Base-by-base conservation (phyloP, 2,888 invertebrate species). In the Taphrorychus bicolor region DNA sequence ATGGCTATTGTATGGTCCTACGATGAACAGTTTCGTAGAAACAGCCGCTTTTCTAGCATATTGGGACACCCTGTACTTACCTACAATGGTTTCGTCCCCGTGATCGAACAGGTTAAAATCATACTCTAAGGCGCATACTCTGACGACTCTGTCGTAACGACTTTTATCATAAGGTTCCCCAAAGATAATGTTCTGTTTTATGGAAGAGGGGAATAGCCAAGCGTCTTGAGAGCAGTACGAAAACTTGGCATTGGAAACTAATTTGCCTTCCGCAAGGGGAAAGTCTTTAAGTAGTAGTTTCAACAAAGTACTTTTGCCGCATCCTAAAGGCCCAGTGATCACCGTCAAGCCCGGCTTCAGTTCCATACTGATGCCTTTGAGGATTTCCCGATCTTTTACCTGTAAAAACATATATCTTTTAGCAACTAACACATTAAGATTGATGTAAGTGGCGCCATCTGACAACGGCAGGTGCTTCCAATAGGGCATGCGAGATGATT, bases 121-220 rank as follows among this genome's bases (percentile, higher is more conserved):
- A 74, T 85, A 85, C 53, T 83, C 78, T 69, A 92, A 78, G 3
- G 88, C 88, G 75, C 91, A 90, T 0, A 85, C 88, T 69, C 83
- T 85, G 45, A 92, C 83, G 4, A 90, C 88, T 70, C 84, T 83
- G 68, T 84, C 82, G 76, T 88, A 88, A 3, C 87, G 79, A 0
- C 86, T 82, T 1, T 83, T 80, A 62, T 88, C 85, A 79, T 86
- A 84, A 0, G 85, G 83, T 74, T 85, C 84, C 0, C 93, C 93
- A 81, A 94, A 93, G 0, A 91, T 76, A 62, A 94, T 91, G 77
- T 94, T 94, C 75, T 93, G 91, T 40, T 89, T 85, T 0, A 94
- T 86, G 24, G 86, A 85, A 14, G 84, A 84, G 1, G 84, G 83
- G 73, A 85, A 85, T 22, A 85, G 73, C 89, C 90, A 91, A 0